Conservation (phyloP, 2,888 invertebrate genomes). For the Laothoe populi region DNA sequence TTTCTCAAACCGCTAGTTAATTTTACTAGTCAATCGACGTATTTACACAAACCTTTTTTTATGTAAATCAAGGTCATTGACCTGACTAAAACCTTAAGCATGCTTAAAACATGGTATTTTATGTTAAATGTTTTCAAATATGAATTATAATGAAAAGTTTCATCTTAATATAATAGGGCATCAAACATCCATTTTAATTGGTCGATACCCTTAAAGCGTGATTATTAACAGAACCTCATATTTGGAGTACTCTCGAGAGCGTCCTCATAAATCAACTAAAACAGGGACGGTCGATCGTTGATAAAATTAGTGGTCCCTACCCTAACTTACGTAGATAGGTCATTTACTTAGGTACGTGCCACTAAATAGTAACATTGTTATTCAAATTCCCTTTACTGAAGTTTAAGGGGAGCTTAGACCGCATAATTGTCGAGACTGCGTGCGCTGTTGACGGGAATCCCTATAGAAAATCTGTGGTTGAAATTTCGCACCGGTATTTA, state of each 20-base stretch:
- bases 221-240: conserved; percentile 19
- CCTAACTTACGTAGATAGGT: conserved; percentile 11
- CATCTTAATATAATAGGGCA: neutral
- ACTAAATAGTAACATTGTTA: conserved; percentile 33
- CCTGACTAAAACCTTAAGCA: no score
- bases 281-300: conserved; percentile 32
- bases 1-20: no score
- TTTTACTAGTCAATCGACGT: no score
- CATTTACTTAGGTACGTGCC: conserved; percentile 20
- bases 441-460: conserved; percentile 8
- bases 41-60: no score
- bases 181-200: neutral
- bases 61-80: no score
- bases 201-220: neutral
- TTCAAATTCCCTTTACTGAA: conserved; percentile 35
- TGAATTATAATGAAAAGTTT: no score
- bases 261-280: conserved; percentile 12
- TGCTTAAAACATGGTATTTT: no score
- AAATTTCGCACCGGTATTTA: conserved; percentile 10
- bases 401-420: conserved; percentile 34
- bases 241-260: conserved; percentile 1
- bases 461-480: conserved; percentile 5
- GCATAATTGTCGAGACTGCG: conserved; percentile 22
- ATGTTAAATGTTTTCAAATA: no score
- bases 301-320: conserved; percentile 37